Conservation (phyloP, 1,140 invertebrate species). For the Kradibia gibbosae region DNA sequence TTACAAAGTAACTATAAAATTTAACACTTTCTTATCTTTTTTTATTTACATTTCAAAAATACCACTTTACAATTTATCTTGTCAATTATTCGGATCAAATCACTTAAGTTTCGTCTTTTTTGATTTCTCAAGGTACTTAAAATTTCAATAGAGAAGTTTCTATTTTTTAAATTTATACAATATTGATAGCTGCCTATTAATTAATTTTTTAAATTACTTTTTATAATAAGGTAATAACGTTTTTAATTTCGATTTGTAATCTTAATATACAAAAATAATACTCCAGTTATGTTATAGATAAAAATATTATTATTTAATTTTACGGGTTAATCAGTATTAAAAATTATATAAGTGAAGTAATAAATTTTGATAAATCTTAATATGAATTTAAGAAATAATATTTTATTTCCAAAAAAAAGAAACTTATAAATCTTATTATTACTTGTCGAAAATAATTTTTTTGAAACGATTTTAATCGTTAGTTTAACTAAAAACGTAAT, state of each 20-base stretch:
- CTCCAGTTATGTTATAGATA: background rate
- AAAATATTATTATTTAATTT: background rate
- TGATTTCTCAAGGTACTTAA: conserved; percentile 1
- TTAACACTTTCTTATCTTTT: background rate
- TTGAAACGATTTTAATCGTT: background rate
- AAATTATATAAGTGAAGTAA: background rate
- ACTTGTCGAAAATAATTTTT: background rate
- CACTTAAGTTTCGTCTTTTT: background rate
- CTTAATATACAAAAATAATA: conserved; percentile 24
- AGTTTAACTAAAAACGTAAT: background rate
- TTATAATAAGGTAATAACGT: background rate
- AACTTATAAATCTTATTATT: background rate
- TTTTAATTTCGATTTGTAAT: background rate
- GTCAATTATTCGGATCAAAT: background rate
- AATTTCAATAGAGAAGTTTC: background rate
- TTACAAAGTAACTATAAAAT: background rate
- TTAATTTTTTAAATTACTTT: conserved; percentile 4
- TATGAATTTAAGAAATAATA: background rate
- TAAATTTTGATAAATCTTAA: background rate
- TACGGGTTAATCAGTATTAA: background rate
- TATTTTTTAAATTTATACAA: background rate
- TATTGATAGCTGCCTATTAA: conserved; percentile 13
- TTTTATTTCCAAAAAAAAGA: background rate
- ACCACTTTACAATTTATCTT: conserved; percentile 4
- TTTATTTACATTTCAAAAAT: conserved; percentile 15